phyloP scores from a whole-genome alignment of 2,888 invertebrate species.

The Drosophila parthenogenetica region DNA sequence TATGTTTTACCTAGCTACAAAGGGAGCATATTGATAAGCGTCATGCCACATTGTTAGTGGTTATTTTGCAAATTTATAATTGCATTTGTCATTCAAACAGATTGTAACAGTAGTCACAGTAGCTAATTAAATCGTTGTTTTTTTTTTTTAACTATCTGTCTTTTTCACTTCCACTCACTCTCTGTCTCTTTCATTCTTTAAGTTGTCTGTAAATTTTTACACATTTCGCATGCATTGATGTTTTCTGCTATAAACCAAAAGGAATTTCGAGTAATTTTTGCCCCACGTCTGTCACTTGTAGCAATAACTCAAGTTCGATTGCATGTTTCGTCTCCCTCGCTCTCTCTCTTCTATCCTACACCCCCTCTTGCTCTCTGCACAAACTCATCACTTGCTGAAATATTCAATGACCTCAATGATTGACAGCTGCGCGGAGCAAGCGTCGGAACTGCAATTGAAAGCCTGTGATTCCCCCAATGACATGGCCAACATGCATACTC shows the following conservation, averaged over 20 bases:
- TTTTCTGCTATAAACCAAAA: constrained; percentile 8
- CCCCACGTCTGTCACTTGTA: constrained; percentile 2
- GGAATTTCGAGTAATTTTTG: neutral
- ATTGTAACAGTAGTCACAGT: constrained; percentile 5
- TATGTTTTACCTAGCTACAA: neutral
- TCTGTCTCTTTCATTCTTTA: neutral
- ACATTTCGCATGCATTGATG: constrained; percentile 26
- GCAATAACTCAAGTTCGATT: constrained; percentile 35
- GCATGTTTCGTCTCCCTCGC: constrained; percentile 28
- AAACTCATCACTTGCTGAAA: constrained; percentile 9
- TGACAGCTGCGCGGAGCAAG: constrained; percentile 13
- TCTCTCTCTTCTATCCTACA: constrained; percentile 1
- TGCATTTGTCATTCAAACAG: constrained; percentile 16
- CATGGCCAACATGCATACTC: neutral
- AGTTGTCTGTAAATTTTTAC: neutral
- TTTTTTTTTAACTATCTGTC: neutral
- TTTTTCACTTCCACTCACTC: neutral
- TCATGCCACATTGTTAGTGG: constrained; percentile 5
- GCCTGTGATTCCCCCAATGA: constrained; percentile 29
- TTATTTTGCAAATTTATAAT: constrained; percentile 2
- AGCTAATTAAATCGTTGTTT: constrained; percentile 33
- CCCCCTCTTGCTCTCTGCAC: neutral
- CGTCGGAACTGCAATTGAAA: constrained; percentile 43
- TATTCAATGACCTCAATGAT: constrained; percentile 8
- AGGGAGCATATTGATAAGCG: neutral